Evolutionary conservation across 35 echinoderm and acorn worm species (phyloP), one percentile per base, ranked within the genome.

Genomic region (Stichopus chloronotus): DNA sequence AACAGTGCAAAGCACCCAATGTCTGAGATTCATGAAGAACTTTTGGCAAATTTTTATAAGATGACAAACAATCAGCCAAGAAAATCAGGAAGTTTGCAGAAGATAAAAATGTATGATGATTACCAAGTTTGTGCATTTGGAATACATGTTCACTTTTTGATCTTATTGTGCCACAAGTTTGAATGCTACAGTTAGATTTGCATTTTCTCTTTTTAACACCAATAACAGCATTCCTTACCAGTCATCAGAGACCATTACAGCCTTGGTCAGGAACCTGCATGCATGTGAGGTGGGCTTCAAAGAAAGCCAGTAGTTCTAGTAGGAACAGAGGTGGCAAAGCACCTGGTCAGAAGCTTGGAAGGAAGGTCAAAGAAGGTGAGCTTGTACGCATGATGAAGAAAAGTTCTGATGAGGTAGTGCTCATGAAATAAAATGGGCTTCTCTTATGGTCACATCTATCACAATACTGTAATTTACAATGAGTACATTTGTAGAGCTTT

Each of bases 311-410:
- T 53, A 87, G 92, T 21, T 63, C 74, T 16, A 86, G 63, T 22
- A 86, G 83, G 30, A 93, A 93, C 55, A 93, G 79, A 87, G 92
- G 92, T 63, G 92, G 92, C 17, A 93, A 93, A 93, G 59, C 71
- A 60, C 78, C 78, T 25, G 92, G 92, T 68, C 72, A 85, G 81
- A 82, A 59, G 54, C 92, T 93, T 72, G 92, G 92, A 20, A 88
- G 1, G 4, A 88, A 88, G 58, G 86, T 88, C 57, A 88, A 61
- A 30, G 55, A 57, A 88, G 86, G 86, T 88, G 58, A 88, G 25
- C 58, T 63, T 69, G 8, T 20, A 3, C 30, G 25, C 7, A 7
- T 81, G 23, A 43, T 43, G 22, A 72, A 22, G 69, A 4, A 22
- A 13, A 16, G 13, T 72, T 16, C 22, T 16, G 69, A 13, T 72